These are phyloP conservation scores for Ptilodon capucinus DNA, from an alignment of 2,888 invertebrate species.

Conservation along the genomic window DNA sequence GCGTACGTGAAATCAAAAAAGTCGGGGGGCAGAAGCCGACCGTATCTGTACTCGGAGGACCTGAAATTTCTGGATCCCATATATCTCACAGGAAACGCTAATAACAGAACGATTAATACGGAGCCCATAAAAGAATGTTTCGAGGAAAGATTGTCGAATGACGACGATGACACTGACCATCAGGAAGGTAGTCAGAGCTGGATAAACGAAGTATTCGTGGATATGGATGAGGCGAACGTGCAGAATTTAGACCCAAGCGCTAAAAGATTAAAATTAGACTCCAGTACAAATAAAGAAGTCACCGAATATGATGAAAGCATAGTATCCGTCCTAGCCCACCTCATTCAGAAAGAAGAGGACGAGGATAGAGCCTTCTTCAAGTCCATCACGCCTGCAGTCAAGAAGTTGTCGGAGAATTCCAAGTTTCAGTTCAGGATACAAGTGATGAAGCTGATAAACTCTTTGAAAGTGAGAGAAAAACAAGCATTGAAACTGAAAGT, in stretches of 20 bases:
- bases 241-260: constrained; percentile 12
- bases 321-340: constrained; percentile 46
- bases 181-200: constrained; percentile 43
- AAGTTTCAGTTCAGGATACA: constrained; percentile 61
- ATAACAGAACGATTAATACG: neutral
- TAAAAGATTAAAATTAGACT: constrained; percentile 37
- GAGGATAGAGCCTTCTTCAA: constrained; percentile 67
- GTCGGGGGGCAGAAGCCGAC: constrained; percentile 25
- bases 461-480: constrained; percentile 41
- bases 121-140: constrained; percentile 11
- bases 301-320: constrained; percentile 37
- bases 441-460: constrained; percentile 55
- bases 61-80: constrained; percentile 50
- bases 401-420: constrained; percentile 47
- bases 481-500: constrained; percentile 21
- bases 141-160: constrained; percentile 28
- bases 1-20: constrained; percentile 51
- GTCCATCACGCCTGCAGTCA: constrained; percentile 60
- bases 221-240: constrained; percentile 36
- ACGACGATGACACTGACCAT: constrained; percentile 29
- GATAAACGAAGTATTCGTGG: constrained; percentile 48
- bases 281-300: constrained; percentile 18
- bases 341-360: constrained; percentile 63
- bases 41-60: constrained; percentile 51
- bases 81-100: constrained; percentile 15